phyloP scores from a whole-genome alignment of 1,140 invertebrate species.

The Drosophila punjabiensis region DNA sequence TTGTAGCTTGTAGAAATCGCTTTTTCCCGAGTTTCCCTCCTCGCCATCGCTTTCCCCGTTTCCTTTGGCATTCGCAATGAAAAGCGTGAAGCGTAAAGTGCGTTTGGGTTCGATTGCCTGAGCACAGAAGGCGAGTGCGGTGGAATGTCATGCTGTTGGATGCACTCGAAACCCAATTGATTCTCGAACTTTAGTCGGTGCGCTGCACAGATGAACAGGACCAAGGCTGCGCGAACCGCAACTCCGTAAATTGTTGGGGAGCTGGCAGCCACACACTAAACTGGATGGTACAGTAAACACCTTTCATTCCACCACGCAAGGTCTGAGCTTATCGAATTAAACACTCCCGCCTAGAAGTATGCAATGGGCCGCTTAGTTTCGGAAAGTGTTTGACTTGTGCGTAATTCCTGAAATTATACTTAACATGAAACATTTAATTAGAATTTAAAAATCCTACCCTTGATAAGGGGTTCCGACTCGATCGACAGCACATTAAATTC shows the following conservation, averaged over 20 bases:
- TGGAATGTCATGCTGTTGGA: constrained; percentile 3
- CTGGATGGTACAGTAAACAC: background rate
- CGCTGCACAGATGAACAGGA: constrained; percentile 20
- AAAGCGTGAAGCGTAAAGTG: constrained; percentile 48
- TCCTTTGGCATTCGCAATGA: constrained; percentile 32
- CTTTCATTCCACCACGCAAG: background rate
- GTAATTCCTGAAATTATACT: background rate
- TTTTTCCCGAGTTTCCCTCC: background rate
- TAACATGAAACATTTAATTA: background rate
- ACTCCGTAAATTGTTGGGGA: constrained; percentile 3
- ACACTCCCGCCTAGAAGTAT: constrained; percentile 6
- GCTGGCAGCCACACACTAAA: background rate
- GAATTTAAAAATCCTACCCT: too few relatives aligned
- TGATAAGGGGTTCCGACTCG: background rate
- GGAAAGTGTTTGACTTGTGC: background rate
- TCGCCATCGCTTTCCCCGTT: background rate
- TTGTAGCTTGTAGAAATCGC: constrained; percentile 13
- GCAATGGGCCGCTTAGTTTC: background rate
- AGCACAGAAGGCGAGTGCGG: constrained; percentile 11
- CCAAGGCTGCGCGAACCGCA: constrained; percentile 1
- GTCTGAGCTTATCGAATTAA: constrained; percentile 2
- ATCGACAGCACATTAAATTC: background rate
- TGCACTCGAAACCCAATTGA: constrained; percentile 39
- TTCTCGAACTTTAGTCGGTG: constrained; percentile 39
- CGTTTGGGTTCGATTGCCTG: constrained; percentile 41